Evolutionary conservation across 2,888 invertebrate genomes (phyloP), one percentile per base, ranked within the genome.

Genomic region (Mesorhabditis spiculigera): DNA sequence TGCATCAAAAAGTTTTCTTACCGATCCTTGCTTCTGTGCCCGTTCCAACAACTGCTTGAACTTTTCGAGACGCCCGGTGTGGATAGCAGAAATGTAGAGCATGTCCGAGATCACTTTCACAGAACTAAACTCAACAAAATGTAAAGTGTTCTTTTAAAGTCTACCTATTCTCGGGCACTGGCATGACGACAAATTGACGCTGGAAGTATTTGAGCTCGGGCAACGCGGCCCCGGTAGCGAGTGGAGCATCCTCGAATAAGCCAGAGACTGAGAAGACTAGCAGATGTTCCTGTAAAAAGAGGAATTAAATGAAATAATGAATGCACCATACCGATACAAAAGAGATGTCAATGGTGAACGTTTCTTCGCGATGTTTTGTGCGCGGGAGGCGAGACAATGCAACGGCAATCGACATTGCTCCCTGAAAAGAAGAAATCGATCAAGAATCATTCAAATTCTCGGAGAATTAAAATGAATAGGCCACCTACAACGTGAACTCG

Each of bases 301-400:
- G n/a, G 8, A 10, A n/a, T 50, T 13, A n/a, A 50, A 68, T 45
- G 44, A 4, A 13, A 10, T 2, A 13, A 1, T n/a, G n/a, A 50
- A 50, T 58, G 64, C 70, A 72, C 88, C 90, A 91, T 86, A 91
- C 91, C 45, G 88, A 88, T 78, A 91, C 92, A 13, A 93, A 88
- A 43, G 91, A 90, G 69, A 95, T 89, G 87, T 97, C 97, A 43
- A 95, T 92, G 2, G 92, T 90, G 82, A 95, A 94, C 16, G 93
- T 93, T 86, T 91, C 90, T 8, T 92, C 90, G 86, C 94, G 93
- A 85, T 97, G 96, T 66, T 90, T 90, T 0, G 94, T 93, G 79
- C 90, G 90, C 0, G 96, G 95, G 87, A 95, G 89, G 80, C 92
- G 91, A 4, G 91, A 91, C 50, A 97, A 87, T 82, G 91, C 91